Evolutionary conservation across 1,140 invertebrate genomes (phyloP).

Genomic region (Meloidogyne hapla): DNA sequence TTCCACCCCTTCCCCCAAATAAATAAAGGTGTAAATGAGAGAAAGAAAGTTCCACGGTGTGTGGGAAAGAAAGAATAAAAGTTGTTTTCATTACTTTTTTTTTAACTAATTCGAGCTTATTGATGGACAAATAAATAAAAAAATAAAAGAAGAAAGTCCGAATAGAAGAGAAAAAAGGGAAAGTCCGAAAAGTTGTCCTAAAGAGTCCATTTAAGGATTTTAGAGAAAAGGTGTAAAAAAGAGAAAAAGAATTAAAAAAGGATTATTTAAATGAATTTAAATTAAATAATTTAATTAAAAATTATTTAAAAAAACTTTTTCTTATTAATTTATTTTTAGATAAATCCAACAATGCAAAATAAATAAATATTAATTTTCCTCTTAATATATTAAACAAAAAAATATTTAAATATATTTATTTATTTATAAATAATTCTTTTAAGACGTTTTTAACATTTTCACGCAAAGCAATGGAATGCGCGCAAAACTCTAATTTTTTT

Average conservation of each 20-base stretch:
- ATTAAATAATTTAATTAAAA: too few relatives aligned
- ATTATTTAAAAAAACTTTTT: too few relatives aligned
- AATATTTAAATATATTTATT: not conserved
- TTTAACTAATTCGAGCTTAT: conserved; percentile 5
- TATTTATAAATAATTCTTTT: not conserved
- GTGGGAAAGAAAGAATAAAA: not conserved
- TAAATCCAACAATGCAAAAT: too few relatives aligned
- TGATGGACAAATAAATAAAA: not conserved
- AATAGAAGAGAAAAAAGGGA: too few relatives aligned
- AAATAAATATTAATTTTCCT: too few relatives aligned
- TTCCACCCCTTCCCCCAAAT: not conserved
- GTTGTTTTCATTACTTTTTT: not conserved
- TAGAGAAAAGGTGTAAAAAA: too few relatives aligned
- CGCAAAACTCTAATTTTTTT: not conserved
- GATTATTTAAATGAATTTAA: too few relatives aligned
- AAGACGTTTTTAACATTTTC: not conserved
- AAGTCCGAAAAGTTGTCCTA: too few relatives aligned
- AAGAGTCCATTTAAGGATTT: too few relatives aligned
- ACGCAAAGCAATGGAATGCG: not conserved
- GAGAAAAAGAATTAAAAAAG: too few relatives aligned
- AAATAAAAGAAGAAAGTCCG: not conserved
- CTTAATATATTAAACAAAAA: too few relatives aligned
- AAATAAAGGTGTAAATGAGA: not conserved
- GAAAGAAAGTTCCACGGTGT: conserved; percentile 5
- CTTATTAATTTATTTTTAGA: too few relatives aligned